Conservation (phyloP, 2,888 invertebrate genomes). For the Tachystola acroxantha region DNA sequence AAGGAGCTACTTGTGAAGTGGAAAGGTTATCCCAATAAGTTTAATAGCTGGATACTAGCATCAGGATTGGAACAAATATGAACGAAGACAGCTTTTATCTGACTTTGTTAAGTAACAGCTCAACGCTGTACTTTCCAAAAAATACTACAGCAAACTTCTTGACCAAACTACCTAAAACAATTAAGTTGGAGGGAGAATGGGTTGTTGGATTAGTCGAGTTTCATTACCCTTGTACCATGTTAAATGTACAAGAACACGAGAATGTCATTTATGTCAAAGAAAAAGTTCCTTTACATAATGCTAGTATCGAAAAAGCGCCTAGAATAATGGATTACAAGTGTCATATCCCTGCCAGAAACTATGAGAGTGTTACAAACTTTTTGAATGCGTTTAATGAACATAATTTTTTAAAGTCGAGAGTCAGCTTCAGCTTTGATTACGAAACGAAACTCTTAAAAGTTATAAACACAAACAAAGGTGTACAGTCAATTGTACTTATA, state of each 20-base stretch:
- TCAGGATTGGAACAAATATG: slow-evolving; percentile 17
- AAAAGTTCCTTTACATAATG: slow-evolving; percentile 10
- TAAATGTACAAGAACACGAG: slow-evolving; percentile 19
- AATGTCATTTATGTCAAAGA: slow-evolving; percentile 13
- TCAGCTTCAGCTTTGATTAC: slow-evolving; percentile 14
- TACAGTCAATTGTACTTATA: slow-evolving; percentile 4
- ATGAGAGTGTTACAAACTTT: slow-evolving; percentile 16
- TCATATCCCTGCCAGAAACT: slow-evolving; percentile 19
- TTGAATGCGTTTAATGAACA: slow-evolving; percentile 16
- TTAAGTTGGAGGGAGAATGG: too few relatives aligned
- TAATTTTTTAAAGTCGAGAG: slow-evolving; percentile 9
- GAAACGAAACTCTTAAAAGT: slow-evolving; percentile 11
- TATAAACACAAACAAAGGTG: not conserved
- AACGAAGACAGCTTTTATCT: slow-evolving; percentile 21
- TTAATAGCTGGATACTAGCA: slow-evolving; percentile 20
- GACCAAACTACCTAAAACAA: too few relatives aligned
- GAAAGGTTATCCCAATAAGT: slow-evolving; percentile 25
- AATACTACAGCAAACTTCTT: slow-evolving; percentile 17
- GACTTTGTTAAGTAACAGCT: slow-evolving; percentile 15
- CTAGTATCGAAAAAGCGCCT: slow-evolving; percentile 7
- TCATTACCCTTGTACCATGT: too few relatives aligned
- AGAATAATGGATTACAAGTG: slow-evolving; percentile 15
- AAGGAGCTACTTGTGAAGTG: slow-evolving; percentile 25
- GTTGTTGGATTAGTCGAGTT: too few relatives aligned
- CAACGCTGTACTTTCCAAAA: slow-evolving; percentile 19